A percentile compares a stretch with the other conserved stretches of the same genome.
These are phyloP conservation scores for Heliopora coerulea DNA, from an alignment of 92 coral and sea anemone genomes.

Conservation along the genomic window DNA sequence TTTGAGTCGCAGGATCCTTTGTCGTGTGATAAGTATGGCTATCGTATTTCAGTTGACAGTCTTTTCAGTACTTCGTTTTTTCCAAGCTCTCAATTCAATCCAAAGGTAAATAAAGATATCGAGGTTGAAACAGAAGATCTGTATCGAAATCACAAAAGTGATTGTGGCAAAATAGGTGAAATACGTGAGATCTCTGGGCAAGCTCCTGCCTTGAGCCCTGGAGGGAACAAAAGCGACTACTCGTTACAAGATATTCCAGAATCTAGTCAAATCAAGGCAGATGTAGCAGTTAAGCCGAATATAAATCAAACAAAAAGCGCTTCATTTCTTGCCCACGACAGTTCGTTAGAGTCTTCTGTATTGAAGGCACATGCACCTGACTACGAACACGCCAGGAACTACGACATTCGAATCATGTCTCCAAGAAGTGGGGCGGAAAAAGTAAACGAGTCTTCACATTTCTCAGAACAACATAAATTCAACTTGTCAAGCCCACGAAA, in stretches of 20 bases:
- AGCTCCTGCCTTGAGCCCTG: neutral
- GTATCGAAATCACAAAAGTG: neutral
- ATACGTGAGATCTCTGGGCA: neutral
- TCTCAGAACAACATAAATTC: neutral
- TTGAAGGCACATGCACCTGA: neutral
- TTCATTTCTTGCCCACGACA: neutral
- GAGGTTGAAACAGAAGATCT: neutral
- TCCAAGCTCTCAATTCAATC: neutral
- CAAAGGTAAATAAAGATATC: neutral
- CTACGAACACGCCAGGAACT: neutral
- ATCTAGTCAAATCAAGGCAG: neutral
- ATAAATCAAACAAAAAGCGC: neutral
- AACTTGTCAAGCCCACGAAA: slow-evolving; percentile 9
- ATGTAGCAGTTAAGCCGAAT: slow-evolving; percentile 1
- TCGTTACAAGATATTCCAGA: neutral
- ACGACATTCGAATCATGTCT: neutral
- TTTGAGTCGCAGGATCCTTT: neutral
- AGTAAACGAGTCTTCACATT: neutral
- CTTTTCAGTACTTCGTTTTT: slow-evolving; percentile 38
- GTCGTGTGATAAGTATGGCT: slow-evolving; percentile 34
- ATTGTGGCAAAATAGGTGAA: neutral
- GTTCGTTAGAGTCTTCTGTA: too few species aligned
- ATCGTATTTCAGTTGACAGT: slow-evolving; percentile 38
- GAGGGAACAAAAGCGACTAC: neutral
- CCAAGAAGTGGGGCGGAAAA: slow-evolving; percentile 1